phyloP scores from a whole-genome alignment of 2,797 vertebrate genomes.

The Vultur gryphus region DNA sequence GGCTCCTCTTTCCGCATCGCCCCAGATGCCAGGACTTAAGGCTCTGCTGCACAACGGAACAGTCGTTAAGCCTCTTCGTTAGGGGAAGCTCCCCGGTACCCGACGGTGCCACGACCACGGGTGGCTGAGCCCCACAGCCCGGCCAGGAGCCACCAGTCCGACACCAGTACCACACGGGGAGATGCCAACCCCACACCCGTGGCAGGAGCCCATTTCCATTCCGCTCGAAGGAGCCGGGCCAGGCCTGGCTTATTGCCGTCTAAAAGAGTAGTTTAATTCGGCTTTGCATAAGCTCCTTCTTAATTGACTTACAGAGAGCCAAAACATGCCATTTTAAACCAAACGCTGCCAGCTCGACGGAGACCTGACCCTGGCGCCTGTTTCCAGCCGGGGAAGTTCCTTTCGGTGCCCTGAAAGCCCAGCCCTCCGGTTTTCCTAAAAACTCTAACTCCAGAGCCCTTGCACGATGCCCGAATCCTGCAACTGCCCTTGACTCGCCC shows the following conservation, averaged over 20 bases:
- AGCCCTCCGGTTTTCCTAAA: background rate
- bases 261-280: background rate
- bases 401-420: background rate
- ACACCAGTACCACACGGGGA: rapidly evolving
- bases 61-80: background rate
- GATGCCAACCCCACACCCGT: rapidly evolving
- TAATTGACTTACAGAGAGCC: background rate
- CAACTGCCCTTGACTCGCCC: background rate
- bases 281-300: conserved; percentile 15
- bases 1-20: background rate
- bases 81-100: background rate
- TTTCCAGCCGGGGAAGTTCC: background rate
- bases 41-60: background rate
- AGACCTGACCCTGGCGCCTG: rapidly evolving
- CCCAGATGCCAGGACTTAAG: background rate
- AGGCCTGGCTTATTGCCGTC: background rate
- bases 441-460: background rate
- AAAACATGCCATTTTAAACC: background rate
- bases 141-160: background rate
- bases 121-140: background rate
- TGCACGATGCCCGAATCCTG: rapidly evolving
- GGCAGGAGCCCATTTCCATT: background rate
- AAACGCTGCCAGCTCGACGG: rapidly evolving
- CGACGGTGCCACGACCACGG: rapidly evolving
- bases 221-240: background rate